A percentile compares a stretch with the other conserved stretches of the same genome.
Conservation (phyloP, 2,797 vertebrate genomes). For the Galago senegalensis region DNA sequence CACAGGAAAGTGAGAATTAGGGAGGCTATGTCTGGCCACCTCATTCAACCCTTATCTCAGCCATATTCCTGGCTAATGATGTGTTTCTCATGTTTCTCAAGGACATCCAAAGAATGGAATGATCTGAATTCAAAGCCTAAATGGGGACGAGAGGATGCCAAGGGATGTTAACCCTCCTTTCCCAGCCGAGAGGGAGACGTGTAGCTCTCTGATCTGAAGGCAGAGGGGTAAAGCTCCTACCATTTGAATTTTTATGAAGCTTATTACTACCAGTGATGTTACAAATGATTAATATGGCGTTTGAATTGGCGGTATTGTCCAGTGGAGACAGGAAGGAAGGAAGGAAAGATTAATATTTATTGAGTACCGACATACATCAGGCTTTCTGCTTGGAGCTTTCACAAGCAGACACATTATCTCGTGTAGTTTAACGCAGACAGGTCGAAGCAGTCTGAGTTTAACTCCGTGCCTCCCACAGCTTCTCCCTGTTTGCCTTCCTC, state of each 20-base stretch:
- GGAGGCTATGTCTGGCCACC: neutral
- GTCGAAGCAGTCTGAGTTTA: neutral
- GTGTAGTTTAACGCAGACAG: neutral
- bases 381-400: neutral
- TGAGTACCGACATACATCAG: neutral
- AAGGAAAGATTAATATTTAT: constrained; percentile 52
- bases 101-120: neutral
- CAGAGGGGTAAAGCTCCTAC: neutral
- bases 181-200: neutral
- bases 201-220: neutral
- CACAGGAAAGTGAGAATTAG: neutral
- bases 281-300: constrained; percentile 69
- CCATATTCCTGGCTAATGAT: neutral
- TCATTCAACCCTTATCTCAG: neutral
- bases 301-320: constrained; percentile 59
- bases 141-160: neutral
- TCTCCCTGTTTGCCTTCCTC: neutral
- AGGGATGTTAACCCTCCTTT: neutral
- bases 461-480: neutral
- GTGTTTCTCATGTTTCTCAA: neutral
- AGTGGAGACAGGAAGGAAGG: neutral
- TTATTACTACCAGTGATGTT: constrained; percentile 17
- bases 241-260: constrained; percentile 64
- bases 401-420: neutral
- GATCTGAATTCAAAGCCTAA: constrained; percentile 20